Evolutionary conservation across 2,113 vertebrate genomes (phyloP), one percentile per base, ranked within the genome.

Genomic region (Uria aalge): DNA sequence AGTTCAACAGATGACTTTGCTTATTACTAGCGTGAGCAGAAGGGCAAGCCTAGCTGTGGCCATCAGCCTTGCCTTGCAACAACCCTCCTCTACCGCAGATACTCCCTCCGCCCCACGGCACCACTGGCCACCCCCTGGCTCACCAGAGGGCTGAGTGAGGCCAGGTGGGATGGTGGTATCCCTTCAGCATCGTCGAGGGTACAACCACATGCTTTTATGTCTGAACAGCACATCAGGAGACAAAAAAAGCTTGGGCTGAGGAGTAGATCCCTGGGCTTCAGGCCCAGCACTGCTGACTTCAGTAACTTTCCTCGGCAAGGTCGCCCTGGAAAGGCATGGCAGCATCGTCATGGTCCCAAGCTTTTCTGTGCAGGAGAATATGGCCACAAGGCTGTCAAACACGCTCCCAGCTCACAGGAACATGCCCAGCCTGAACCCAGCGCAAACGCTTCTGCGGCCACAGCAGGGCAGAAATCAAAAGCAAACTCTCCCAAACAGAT

Each of bases 151-250:
- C 4, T 22, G 34, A 30, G 47, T 0, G 5, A 53, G 43, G 38
- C 14, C 3, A 1, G 29, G 22, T 14, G 10, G 27, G 64, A 63
- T 0, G 1, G 5, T 9, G 7, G 12, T 0, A 1, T 26, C 26
- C 52, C 38, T 21, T 18, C 1, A 9, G 68, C 77, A 71, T 12
- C 38, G 6, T 38, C 0, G 34, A 68, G 34, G 8, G 59, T 12
- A 56, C 7, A 41, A 48, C 52, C 53, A 30, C 19, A 9, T 0
- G 1, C 29, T 43, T 41, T 14, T 11, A 30, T 0, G 2, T 26
- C 67, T 29, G 14, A 93, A 24, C 48, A 13, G 23, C 56, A 34
- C 2, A 0, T 55, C 11, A 59, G 15, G 30, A 66, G 40, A 41
- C 30, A 55, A 63, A 73, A 78, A 48, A 62, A 56, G 1, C 34